phyloP scores from a whole-genome alignment of 2,113 vertebrate species.

The human region GRCh38 chr13:105725001-105725500 shows the following conservation, averaged over 20 bases:
- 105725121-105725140: background rate
- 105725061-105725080: background rate
- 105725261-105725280: background rate
- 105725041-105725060: background rate
- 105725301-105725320: background rate
- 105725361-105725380: background rate
- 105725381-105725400: background rate
- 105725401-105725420: background rate
- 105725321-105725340: background rate
- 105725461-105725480: background rate
- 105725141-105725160: background rate
- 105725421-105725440: background rate
- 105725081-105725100: background rate
- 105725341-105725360: background rate
- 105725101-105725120: background rate
- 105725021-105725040: background rate
- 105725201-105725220: background rate
- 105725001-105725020: background rate
- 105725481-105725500: background rate
- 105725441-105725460: background rate
- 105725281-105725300: background rate
- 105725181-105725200: background rate
- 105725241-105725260: background rate
- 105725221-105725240: background rate
- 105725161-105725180: background rate